A percentile compares a stretch with the other conserved stretches of the same genome.
Evolutionary conservation across 2,888 invertebrate species (phyloP).

Genomic region (Parasteatoda lunata): DNA sequence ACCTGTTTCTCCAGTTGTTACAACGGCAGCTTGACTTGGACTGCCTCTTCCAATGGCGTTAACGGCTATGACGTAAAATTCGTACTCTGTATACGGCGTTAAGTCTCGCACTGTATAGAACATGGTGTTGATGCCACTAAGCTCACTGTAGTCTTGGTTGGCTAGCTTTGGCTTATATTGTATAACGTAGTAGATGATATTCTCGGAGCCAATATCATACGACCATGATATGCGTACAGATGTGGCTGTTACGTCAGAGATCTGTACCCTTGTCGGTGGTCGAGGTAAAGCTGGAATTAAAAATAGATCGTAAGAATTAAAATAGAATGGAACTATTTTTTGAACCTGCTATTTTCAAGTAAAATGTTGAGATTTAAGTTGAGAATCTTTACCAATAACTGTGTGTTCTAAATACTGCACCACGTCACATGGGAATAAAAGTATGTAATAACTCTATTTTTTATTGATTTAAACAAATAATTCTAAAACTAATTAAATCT

Average conservation of each 20-base stretch:
- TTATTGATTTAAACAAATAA: too few relatives aligned
- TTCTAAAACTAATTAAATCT: too few relatives aligned
- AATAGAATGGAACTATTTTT: too few relatives aligned
- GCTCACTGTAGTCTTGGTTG: slow-evolving; percentile 87
- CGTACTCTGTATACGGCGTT: slow-evolving; percentile 96
- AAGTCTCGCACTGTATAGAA: slow-evolving; percentile 87
- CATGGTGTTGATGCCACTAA: slow-evolving; percentile 93
- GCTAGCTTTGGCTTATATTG: slow-evolving; percentile 97
- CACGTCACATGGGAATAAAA: too few relatives aligned
- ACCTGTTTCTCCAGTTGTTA: slow-evolving; percentile 98
- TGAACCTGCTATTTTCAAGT: too few relatives aligned
- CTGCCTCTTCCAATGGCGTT: slow-evolving; percentile 95
- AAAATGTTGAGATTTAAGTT: too few relatives aligned
- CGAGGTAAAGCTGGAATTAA: slow-evolving; percentile 86
- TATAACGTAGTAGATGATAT: slow-evolving; percentile 94
- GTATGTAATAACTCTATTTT: too few relatives aligned
- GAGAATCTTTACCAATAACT: too few relatives aligned
- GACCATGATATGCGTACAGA: slow-evolving; percentile 95
- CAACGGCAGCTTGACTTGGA: slow-evolving; percentile 89
- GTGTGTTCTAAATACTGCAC: too few relatives aligned
- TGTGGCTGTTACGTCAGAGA: slow-evolving; percentile 94
- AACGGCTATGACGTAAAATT: slow-evolving; percentile 95
- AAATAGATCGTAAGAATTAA: not conserved
- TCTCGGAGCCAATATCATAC: slow-evolving; percentile 85
- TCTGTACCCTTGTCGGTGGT: slow-evolving; percentile 89